Evolutionary conservation across 2,888 invertebrate species (phyloP), one percentile per base, ranked within the genome.

Genomic region (Creontiades dilutus): DNA sequence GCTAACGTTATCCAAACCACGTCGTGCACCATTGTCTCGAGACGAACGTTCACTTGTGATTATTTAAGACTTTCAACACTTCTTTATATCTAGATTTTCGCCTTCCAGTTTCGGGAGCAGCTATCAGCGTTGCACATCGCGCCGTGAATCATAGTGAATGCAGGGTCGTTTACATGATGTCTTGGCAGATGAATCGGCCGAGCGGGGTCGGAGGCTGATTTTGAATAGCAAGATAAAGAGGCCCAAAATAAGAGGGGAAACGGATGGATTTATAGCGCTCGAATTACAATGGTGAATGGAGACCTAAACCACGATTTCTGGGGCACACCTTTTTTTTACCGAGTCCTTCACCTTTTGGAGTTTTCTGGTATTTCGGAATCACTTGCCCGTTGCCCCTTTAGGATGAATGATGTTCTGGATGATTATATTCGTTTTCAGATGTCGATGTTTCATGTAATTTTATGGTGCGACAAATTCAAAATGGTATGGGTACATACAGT

Each of bases 181-280:
- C 13, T 13, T 23, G 23, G 23, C 68, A 23, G 23, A 68, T 23
- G 68, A 68, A 68, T 23, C 68, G 68, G 61, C 19, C 23, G 19
- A 4, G 23, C 68, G 68, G 57, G 57, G 57, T 57, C 57, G 57
- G 68, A 68, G 68, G 68, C 68, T 68, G 68, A 68, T 68, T 68
- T 68, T 68, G 68, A 68, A 68, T 68, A 23, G 68, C 68, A 68
- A 68, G 68, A 68, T 68, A 68, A 68, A 68, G 68, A 68, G 68
- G 23, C 19, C 68, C 61, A 19, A 23, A 68, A 11, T 11, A 68
- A 23, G 23, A 23, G 68, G 68, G 68, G 23, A 68, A 23, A 23
- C 16, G 9, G 23, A 68, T 23, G 68, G 68, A 68, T 68, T 68
- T 68, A 68, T 68, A 68, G 68, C 68, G 68, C 27, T 23, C 23